Base-by-base conservation (phyloP, 2,797 vertebrate species). In the Rhinogobio ventralis region DNA sequence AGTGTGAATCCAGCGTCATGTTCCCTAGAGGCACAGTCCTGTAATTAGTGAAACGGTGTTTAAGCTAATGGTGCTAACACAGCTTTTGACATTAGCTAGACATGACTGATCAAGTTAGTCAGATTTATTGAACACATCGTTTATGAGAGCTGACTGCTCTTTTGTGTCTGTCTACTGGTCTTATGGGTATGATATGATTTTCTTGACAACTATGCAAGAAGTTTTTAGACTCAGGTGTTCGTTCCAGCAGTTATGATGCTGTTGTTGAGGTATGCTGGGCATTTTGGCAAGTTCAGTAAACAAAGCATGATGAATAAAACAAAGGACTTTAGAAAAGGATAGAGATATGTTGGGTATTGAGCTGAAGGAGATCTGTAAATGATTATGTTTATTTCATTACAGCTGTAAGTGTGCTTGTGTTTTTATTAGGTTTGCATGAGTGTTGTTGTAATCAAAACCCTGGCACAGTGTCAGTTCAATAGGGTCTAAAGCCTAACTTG, bases 371-470 rank as follows among this genome's bases (percentile, higher is more conserved):
- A 19, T 86, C 49, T 88, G 77, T 77, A 72, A 89, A 87, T 64
- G 30, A 66, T 83, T 46, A 55, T 67, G 19, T 66, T 75, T 71
- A 57, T 80, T 25, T 45, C 28, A 67, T 80, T 81, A 73, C 13
- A 72, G 13, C n/a, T 62, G n/a, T 49, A 17, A 74, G 79, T 79
- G 51, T 75, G 6, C 73, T 69, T 76, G 51, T 42, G 67, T 33
- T 46, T 83, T 42, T 71, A 69, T 39, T 62, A 72, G 7, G 82
- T 39, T 53, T 28, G 15, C 11, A 86, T 83, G 36, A 64, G 88
- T 84, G 72, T 88, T 55, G 87, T 51, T 36, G 3, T 74, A 88
- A 90, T 85, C 81, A 74, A 9, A 87, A 36, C 72, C 14, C 17
- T 17, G 4, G 85, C 10, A 69, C 68, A 77, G 17, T 66, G 33